Evolutionary conservation across 2,888 invertebrate genomes (phyloP), one percentile per base, ranked within the genome.

Genomic region (Fabriciana adippe): DNA sequence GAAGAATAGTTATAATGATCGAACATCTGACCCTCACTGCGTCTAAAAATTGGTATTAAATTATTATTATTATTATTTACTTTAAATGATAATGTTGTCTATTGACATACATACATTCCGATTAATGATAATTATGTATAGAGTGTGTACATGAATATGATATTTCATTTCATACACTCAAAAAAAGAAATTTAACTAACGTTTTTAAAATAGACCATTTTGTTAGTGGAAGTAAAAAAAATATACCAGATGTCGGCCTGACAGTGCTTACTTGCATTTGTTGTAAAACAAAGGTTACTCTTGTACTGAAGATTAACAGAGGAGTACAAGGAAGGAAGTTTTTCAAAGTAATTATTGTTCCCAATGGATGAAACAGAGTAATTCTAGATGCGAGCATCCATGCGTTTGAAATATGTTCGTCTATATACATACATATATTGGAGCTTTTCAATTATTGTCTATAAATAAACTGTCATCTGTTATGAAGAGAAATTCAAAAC

Each of bases 211-310:
- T 84, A 72, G 76, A 73, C 75, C 79, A 76, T 76, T 74, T 71
- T 78, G 55, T 80, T 75, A 81, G 80, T 85, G 83, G 84, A 85
- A 88, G 78, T 81, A 88, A 90, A 91, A 91, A 90, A 91, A 89
- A 84, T 82, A 82, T 68, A 81, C 88, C 92, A 92, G 90, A 92
- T 92, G 92, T 90, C 74, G 85, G 78, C 76, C 77, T 81, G 81
- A 77, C 82, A 80, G 85, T 88, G 88, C 88, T 90, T 88, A 88
- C 89, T 86, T 90, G 86, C 91, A 88, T 88, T 88, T 89, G 89
- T 80, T 83, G 31, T 78, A 80, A 86, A 88, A 92, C 90, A 91
- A 90, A 86, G 88, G 86, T 80, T 76, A 82, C 82, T 85, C 81
- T 83, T 90, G 85, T 85, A 76, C 76, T 74, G 74, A 76, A 77